phyloP scores from a whole-genome alignment of 1,140 invertebrate species.

The Calliphora vicina region DNA sequence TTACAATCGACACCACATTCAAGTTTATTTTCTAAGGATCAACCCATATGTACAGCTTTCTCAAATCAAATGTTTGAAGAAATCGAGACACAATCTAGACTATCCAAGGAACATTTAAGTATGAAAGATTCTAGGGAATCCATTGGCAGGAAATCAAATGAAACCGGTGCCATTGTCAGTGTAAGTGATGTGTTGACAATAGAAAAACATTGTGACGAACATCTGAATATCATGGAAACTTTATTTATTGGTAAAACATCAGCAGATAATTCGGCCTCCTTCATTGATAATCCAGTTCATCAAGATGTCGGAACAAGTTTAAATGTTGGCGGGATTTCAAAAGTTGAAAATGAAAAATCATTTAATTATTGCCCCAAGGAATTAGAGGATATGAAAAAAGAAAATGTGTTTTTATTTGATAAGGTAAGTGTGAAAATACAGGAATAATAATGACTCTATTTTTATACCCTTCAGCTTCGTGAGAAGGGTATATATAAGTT shows the following conservation, averaged over 20 bases:
- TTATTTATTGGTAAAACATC: not conserved
- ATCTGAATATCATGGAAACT: not conserved
- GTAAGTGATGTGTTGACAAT: too few species aligned
- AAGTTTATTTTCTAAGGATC: not conserved
- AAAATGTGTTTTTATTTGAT: not conserved
- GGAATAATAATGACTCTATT: not conserved
- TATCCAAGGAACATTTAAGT: conserved; percentile 32
- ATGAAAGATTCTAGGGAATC: conserved; percentile 31
- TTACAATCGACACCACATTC: not conserved
- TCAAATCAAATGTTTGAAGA: conserved; percentile 12
- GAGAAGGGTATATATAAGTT: too few species aligned
- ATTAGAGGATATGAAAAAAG: not conserved
- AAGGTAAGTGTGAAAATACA: not conserved
- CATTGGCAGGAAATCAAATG: not conserved
- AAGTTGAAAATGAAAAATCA: not conserved
- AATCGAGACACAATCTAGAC: conserved; percentile 31
- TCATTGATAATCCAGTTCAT: not conserved
- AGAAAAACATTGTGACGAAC: not conserved
- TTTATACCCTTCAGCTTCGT: not conserved
- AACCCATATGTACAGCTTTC: not conserved
- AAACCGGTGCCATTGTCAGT: not conserved
- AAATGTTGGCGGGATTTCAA: not conserved
- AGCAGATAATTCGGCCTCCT: not conserved
- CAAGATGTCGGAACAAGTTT: not conserved
- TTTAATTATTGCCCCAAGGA: not conserved